Percentiles rank a stretch among this genome's conserved stretches.
These are phyloP conservation scores for Epiblema foenella DNA, from an alignment of 2,888 invertebrate species.

Conservation along the genomic window DNA sequence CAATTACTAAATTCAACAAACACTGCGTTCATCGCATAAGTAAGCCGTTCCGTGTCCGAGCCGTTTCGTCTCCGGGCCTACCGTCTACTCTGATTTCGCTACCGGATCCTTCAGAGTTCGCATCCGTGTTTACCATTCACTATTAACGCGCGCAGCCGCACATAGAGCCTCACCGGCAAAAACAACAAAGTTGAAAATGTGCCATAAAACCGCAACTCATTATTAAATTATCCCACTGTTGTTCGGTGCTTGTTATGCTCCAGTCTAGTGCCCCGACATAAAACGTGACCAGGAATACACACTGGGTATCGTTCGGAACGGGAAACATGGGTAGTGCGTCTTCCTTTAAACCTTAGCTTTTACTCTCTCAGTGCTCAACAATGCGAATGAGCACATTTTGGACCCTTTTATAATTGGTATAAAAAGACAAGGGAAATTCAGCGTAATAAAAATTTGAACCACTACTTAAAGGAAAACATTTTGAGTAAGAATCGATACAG, in stretches of 20 bases:
- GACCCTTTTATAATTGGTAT: neutral
- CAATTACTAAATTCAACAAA: too few relatives aligned
- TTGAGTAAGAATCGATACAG: too few relatives aligned
- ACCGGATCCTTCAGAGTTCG: too few relatives aligned
- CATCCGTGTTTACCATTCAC: too few relatives aligned
- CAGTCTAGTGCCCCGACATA: conserved; percentile 28
- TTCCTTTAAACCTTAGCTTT: conserved; percentile 21
- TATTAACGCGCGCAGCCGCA: too few relatives aligned
- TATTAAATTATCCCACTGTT: neutral
- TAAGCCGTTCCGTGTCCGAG: too few relatives aligned
- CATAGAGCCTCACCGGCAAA: too few relatives aligned
- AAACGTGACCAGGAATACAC: conserved; percentile 41
- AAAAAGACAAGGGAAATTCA: neutral
- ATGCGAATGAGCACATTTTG: neutral
- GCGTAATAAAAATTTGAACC: too few relatives aligned
- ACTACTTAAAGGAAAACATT: too few relatives aligned
- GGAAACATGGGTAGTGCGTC: conserved; percentile 10
- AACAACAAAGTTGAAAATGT: neutral
- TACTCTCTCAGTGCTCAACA: neutral
- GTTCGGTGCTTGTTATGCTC: neutral
- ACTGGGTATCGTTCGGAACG: conserved; percentile 27
- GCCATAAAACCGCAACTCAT: neutral
- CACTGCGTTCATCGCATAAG: too few relatives aligned
- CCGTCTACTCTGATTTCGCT: too few relatives aligned
- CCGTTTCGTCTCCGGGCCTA: too few relatives aligned